Evolutionary conservation across 2,888 invertebrate species (phyloP), one percentile per base, ranked within the genome.

Genomic region (Eristalinus aeneus): DNA sequence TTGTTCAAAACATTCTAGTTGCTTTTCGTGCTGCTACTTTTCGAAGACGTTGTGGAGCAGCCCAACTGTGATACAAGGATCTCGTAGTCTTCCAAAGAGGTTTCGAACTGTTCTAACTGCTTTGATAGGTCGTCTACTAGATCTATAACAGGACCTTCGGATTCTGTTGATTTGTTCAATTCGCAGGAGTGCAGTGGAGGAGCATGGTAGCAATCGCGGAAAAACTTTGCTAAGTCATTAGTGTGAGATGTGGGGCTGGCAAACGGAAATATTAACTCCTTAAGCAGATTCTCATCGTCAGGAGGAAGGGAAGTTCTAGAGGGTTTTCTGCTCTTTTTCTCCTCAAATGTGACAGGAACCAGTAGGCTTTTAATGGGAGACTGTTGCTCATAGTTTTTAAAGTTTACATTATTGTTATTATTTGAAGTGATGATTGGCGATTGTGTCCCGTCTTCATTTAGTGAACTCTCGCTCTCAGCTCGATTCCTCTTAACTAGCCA

Each of bases 221-320:
- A 93, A 88, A 93, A 93, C 81, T 91, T 92, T 2, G 93, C 93
- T 88, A 93, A 89, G 86, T 93, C 93, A 58, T 91, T 92, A 53
- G 92, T 91, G 71, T 92, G 92, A 56, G 92, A 91, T 22, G 90
- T 91, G 77, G 91, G 91, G 58, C 91, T 91, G 61, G 93, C 93
- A 81, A 93, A 93, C n/a, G 93, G 93, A 80, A 93, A 93, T 71
- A 92, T 91, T 72, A 93, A 88, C 88, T 93, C 93, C 88, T 93
- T 92, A 0, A 93, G 89, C 22, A 93, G 84, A 83, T 91, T 91
- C 34, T 93, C 93, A 77, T 93, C 93, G 68, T 93, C 92, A 1
- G 89, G 79, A 12, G 89, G 85, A 0, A 89, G 78, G 0, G 87
- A 81, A 20, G 88, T 88, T 80, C 88, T 76, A 56, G 79, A 88